Base-by-base conservation (phyloP, 2,888 invertebrate genomes). In the Xanthorhoe designata region DNA sequence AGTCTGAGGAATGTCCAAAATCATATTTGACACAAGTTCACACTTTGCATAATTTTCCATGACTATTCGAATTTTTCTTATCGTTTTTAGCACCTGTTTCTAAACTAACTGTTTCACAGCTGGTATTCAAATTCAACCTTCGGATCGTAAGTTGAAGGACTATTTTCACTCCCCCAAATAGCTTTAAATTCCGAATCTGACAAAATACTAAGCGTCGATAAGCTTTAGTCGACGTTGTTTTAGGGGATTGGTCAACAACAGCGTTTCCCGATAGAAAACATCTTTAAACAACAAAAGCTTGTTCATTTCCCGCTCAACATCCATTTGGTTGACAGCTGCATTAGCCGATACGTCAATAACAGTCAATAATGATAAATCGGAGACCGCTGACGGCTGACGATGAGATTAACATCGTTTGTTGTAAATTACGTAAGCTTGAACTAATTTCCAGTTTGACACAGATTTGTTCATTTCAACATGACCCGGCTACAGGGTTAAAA, bases 321-420 rank as follows among this genome's bases (percentile, higher is more conserved):
- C 70, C 68, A 73, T 72, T 61, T 79, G 75, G 82, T 71, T 83
- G 86, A 82, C 84, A 82, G 80, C 74, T 68, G 73, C 83, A 80
- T 85, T 83, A 86, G 74, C 78, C 73, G 74, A 72, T 66, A 77
- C 79, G 80, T 82, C 80, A 82, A 66, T 66, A 61, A 58, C 60
- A 60, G 79, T 82, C 80, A 81, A 64, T 68, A 61, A 64, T 68
- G 68, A 64, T 70, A 62, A 70, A 69, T 66, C 51, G 59, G 53
- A 52, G 49, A n/a, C 38, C 19, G 18, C 45, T 64, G 64, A 64
- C 61, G 45, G 56, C 61, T 68, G 64, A 61, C 57, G 50, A 29
- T 29, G 32, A 64, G 64, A 68, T 64, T 64, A 64, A 57, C 67
- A 53, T 64, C 17, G 52, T 52, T 64, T 19, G 50, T 32, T 58